Evolutionary conservation across 2,888 invertebrate genomes (phyloP).

Genomic region (Acronicta alni): DNA sequence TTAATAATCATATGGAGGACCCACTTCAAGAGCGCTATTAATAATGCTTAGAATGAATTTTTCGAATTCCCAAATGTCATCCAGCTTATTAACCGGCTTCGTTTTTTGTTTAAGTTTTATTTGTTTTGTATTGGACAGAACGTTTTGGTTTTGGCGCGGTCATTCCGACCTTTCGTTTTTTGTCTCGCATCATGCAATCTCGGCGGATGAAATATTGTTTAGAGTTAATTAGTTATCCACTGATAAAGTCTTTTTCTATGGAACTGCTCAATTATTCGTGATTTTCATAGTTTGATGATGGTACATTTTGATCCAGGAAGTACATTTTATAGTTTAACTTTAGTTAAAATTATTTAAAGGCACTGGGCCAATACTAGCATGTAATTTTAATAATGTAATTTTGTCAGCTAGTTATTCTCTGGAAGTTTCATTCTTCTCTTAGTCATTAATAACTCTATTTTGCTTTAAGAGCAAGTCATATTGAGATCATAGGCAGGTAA

Average conservation of each 20-base stretch:
- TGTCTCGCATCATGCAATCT: conserved; percentile 85
- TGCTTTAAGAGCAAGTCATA: conserved; percentile 17
- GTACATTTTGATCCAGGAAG: conserved; percentile 10
- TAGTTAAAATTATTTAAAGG: too few species aligned
- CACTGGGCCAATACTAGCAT: too few species aligned
- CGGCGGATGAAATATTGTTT: conserved; percentile 86
- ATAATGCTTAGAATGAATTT: conserved; percentile 86
- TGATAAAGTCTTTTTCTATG: conserved; percentile 79
- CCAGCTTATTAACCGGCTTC: conserved; percentile 88
- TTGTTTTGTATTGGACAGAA: conserved; percentile 85
- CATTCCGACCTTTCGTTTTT: conserved; percentile 86
- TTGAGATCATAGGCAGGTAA: conserved; percentile 43
- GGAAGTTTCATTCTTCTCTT: not conserved
- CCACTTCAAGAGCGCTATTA: conserved; percentile 84
- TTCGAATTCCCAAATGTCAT: conserved; percentile 89
- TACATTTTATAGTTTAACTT: not conserved
- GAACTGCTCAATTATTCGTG: conserved; percentile 61
- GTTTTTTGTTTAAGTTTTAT: conserved; percentile 87
- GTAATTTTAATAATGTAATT: not conserved
- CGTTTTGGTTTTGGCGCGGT: conserved; percentile 88
- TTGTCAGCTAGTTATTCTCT: not conserved
- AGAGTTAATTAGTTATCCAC: conserved; percentile 85
- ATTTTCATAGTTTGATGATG: conserved; percentile 29
- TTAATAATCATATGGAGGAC: conserved; percentile 78
- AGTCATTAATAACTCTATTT: not conserved